These are phyloP conservation scores for Bos javanicus DNA, from an alignment of 2,113 vertebrate genomes.

Conservation along the genomic window DNA sequence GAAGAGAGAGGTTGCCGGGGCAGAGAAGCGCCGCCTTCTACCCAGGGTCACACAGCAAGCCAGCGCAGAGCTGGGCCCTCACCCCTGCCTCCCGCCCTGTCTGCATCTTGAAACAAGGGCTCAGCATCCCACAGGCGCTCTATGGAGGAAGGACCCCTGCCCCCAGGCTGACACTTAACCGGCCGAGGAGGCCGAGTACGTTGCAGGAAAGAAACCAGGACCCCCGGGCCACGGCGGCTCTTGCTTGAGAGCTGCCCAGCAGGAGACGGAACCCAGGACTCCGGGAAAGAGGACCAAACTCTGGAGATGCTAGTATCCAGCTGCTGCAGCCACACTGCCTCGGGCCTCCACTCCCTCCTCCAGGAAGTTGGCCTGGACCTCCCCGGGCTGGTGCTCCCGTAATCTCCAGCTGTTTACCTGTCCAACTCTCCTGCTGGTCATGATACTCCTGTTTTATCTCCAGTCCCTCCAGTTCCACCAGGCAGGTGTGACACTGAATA, in stretches of 20 bases:
- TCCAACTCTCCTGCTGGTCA: neutral
- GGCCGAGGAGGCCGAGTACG: accelerated
- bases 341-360: accelerated
- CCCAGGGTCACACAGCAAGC: neutral
- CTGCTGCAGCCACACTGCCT: accelerated
- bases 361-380: neutral
- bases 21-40: neutral
- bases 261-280: accelerated
- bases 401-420: neutral
- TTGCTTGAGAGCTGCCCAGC: accelerated
- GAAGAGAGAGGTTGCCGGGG: neutral
- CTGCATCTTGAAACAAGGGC: neutral
- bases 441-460: accelerated
- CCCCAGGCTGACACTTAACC: no score
- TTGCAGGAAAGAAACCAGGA: neutral
- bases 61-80: neutral
- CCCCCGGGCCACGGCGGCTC: accelerated
- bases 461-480: neutral
- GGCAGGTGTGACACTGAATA: accelerated
- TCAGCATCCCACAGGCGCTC: accelerated
- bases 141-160: accelerated
- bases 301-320: accelerated
- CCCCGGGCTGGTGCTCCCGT: accelerated
- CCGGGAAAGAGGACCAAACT: accelerated
- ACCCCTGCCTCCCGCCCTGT: accelerated